Percentiles rank a stretch among this genome's conserved stretches.
These are phyloP conservation scores for Sebastes umbrosus DNA, from an alignment of 2,797 vertebrate genomes.

Conservation along the genomic window DNA sequence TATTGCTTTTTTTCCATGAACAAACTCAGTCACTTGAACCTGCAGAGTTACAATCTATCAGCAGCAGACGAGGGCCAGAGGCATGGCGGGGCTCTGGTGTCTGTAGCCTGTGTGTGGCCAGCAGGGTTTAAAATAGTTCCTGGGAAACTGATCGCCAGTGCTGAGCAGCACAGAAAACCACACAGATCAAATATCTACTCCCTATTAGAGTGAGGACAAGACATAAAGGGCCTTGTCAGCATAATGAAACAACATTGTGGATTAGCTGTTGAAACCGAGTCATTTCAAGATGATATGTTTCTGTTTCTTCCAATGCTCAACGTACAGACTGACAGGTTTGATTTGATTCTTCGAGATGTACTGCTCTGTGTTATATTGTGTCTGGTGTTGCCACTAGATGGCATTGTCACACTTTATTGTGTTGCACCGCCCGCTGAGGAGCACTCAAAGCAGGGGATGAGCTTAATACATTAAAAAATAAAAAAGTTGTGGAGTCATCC, in stretches of 20 bases:
- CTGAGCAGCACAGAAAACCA: slow-evolving; percentile 54
- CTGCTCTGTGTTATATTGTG: background rate
- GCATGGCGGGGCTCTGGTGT: slow-evolving; percentile 21
- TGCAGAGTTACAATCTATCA: slow-evolving; percentile 24
- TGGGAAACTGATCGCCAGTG: slow-evolving; percentile 55
- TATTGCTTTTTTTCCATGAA: slow-evolving; percentile 1
- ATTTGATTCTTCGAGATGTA: background rate
- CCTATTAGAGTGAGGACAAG: slow-evolving; percentile 32
- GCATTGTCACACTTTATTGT: slow-evolving; percentile 66
- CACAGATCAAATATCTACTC: slow-evolving; percentile 56
- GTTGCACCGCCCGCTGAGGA: slow-evolving; percentile 11
- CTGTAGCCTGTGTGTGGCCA: slow-evolving; percentile 25
- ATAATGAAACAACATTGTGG: background rate
- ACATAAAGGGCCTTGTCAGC: slow-evolving; percentile 14
- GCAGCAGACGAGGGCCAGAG: slow-evolving; percentile 13
- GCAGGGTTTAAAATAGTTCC: slow-evolving; percentile 71
- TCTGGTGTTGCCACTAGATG: slow-evolving; percentile 70
- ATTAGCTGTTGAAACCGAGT: background rate
- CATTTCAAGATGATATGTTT: background rate
- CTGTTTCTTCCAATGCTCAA: background rate
- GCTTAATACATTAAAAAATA: slow-evolving; percentile 30
- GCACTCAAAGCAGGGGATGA: slow-evolving; percentile 9
- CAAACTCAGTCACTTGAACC: background rate
- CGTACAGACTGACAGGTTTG: background rate
- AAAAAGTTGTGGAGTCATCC: slow-evolving; percentile 33